Percentiles rank a stretch among this genome's conserved stretches.
phyloP scores from a whole-genome alignment of 2,113 vertebrate genomes.

The Columbina picui region DNA sequence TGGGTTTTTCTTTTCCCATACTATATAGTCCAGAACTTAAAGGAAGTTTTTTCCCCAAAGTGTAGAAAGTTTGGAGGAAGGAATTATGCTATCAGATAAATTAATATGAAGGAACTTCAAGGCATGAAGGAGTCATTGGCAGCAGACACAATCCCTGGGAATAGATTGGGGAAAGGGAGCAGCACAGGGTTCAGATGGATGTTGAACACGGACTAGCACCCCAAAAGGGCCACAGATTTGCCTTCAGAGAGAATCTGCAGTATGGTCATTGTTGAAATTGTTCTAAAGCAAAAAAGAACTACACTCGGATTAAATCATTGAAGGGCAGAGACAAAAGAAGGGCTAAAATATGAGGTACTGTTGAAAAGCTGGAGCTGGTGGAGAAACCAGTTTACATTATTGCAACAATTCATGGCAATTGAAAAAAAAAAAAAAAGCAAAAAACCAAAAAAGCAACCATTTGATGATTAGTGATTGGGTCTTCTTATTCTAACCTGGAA shows the following conservation, averaged over 20 bases:
- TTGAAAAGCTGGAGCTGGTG: background rate
- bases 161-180: background rate
- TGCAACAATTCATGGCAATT: background rate
- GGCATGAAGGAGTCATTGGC: background rate
- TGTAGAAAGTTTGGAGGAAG: background rate
- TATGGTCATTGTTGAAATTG: background rate
- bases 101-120: background rate
- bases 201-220: background rate
- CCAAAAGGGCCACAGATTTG: background rate
- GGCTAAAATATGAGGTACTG: background rate
- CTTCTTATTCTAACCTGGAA: background rate
- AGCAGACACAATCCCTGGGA: background rate
- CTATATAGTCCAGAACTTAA: background rate
- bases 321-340: background rate
- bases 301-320: background rate
- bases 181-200: background rate
- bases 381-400: background rate
- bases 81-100: background rate
- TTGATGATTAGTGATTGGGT: background rate
- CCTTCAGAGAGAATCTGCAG: background rate
- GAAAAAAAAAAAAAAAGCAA: too few relatives aligned
- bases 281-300: background rate
- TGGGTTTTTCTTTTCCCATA: background rate
- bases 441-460: too few relatives aligned
- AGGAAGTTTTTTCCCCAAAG: rapidly evolving